Conservation (phyloP, 1,140 invertebrate genomes). For the Ceratosolen fusciceps region DNA sequence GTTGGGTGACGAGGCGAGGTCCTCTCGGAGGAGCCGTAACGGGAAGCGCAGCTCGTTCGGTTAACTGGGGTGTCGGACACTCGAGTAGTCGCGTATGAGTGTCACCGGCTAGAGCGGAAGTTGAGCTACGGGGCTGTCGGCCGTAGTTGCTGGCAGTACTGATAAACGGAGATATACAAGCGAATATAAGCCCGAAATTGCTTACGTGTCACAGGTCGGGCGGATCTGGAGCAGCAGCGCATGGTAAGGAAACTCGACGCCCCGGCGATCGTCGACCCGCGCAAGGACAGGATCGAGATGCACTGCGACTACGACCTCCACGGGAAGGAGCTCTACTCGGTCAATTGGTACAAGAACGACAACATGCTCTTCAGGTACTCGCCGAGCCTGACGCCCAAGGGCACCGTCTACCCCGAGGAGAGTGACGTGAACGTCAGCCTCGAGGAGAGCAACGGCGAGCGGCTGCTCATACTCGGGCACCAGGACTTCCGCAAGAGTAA, state of each 20-base stretch:
- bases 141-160: too few species aligned
- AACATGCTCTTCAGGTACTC: constrained; percentile 76
- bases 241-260: constrained; percentile 53
- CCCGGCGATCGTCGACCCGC: constrained; percentile 64
- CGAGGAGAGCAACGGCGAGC: constrained; percentile 23
- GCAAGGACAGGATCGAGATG: constrained; percentile 68
- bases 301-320: constrained; percentile 72
- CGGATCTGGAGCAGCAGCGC: not conserved
- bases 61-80: too few species aligned
- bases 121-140: too few species aligned
- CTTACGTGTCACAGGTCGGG: not conserved
- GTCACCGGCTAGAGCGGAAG: too few species aligned
- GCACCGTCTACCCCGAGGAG: constrained; percentile 75
- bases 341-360: constrained; percentile 79
- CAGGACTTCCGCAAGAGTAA: constrained; percentile 31
- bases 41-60: too few species aligned
- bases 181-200: too few species aligned
- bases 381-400: constrained; percentile 76
- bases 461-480: not conserved
- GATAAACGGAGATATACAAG: not conserved
- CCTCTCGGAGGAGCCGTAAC: not conserved
- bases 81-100: too few species aligned
- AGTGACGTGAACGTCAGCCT: constrained; percentile 14
- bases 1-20: not conserved
- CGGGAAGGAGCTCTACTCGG: constrained; percentile 73